Conservation (phyloP, 2,113 vertebrate species). For the Orthonyx spaldingii region DNA sequence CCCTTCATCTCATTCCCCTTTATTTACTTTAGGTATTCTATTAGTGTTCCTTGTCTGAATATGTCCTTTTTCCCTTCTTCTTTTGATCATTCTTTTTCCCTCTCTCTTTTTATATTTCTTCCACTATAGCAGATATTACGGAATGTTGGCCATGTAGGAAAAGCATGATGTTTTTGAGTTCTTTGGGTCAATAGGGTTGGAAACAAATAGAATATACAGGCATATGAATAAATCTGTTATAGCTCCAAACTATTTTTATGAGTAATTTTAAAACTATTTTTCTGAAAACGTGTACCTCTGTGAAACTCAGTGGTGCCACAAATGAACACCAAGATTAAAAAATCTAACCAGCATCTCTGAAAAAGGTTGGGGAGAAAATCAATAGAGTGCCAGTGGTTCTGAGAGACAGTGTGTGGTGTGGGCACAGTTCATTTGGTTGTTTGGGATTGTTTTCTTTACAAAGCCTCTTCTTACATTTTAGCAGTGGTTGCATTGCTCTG, state of each 20-base stretch:
- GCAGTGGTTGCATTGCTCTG: not conserved
- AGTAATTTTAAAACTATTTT: not conserved
- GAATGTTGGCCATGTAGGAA: not conserved
- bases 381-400: not conserved
- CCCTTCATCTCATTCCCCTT: not conserved
- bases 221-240: not conserved
- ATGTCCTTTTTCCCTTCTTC: not conserved
- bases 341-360: not conserved
- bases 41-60: not conserved
- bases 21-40: not conserved
- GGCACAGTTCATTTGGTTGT: not conserved
- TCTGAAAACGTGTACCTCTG: not conserved
- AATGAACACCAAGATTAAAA: rapidly evolving
- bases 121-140: not conserved
- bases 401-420: not conserved
- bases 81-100: not conserved
- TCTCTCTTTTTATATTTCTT: not conserved
- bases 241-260: not conserved
- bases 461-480: not conserved
- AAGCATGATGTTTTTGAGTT: not conserved
- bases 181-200: not conserved
- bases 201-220: not conserved
- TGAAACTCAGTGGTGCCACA: not conserved
- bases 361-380: not conserved
- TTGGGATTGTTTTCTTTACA: not conserved